Base-by-base conservation (phyloP, 2,113 vertebrate genomes). In the Erythrocercus mccallii region DNA sequence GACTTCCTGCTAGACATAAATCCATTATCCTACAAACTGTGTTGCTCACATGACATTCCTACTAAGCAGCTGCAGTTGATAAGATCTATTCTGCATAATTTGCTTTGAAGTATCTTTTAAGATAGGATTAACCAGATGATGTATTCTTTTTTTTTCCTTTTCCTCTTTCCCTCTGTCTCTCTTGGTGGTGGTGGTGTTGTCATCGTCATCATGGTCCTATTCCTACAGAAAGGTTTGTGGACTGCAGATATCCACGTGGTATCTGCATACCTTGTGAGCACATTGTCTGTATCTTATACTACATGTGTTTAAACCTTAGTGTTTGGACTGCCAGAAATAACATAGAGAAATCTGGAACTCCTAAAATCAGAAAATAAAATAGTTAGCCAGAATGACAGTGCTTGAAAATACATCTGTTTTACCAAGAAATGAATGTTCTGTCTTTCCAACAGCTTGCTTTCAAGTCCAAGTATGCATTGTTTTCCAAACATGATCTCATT, bases 21-120 rank as follows among this genome's bases (percentile, higher is more conserved):
- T 94, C 94, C 91, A 94, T 97, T 97, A 90, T 96, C 93, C 97
- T 95, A 83, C 90, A 95, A 96, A 94, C 89, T 45, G 33, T 83
- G 60, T 68, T 89, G 78, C 87, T 95, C 72, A 53, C 66, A 86
- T 92, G 82, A 95, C 96, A 91, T 95, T 95, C 82, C 74, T 96
- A 86, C 78, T 92, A 90, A 97, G 93, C 96, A 98, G 97, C 97
- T 98, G 96, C 95, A 97, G 64, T 91, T 94, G 93, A 93, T 96
- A 97, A 96, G 88, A 61, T 51, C 76, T 84, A 85, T 83, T 95
- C 89, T 74, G 89, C 76, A 62, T 81, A 88, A 96, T 95, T 90
- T 87, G 47, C 92, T 97, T 97, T 92, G 96, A 97, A 95, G 92
- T 86, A 78, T 56, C 88, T 91, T 90, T 91, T 74, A 84, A 96